Conservation (phyloP, 2,888 invertebrate species). For the Dicyrtoma fusca region DNA sequence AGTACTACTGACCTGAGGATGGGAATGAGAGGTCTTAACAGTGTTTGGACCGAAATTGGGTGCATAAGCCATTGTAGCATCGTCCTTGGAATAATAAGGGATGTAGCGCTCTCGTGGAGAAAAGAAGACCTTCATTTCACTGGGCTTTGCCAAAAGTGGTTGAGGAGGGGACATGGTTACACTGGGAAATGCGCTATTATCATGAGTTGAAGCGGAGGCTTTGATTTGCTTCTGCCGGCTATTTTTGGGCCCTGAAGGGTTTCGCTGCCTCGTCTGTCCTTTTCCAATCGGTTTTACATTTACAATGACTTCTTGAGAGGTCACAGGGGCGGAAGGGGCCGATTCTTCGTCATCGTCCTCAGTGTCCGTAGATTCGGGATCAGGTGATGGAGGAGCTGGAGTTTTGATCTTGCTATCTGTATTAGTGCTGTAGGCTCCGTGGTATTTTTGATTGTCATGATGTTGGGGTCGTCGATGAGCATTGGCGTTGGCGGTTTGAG, state of each 20-base stretch:
- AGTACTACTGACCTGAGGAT: not conserved
- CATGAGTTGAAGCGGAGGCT: no score
- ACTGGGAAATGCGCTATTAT: not conserved
- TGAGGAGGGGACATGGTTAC: conserved; percentile 30
- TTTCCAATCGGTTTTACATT: not conserved
- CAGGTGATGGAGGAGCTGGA: not conserved
- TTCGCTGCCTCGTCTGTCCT: not conserved
- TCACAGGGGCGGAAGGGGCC: not conserved
- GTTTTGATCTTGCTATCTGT: not conserved
- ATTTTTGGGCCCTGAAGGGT: not conserved
- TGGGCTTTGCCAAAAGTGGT: conserved; percentile 20
- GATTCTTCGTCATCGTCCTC: not conserved
- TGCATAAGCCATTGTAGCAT: conserved; percentile 39
- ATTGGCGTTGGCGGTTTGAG: not conserved
- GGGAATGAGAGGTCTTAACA: no score
- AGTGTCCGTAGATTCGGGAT: conserved; percentile 5
- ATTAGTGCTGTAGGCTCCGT: conserved; percentile 42
- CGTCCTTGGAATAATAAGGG: conserved; percentile 16
- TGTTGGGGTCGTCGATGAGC: conserved; percentile 30
- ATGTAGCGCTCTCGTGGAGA: conserved; percentile 43
- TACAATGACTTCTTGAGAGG: not conserved
- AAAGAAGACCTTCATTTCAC: conserved; percentile 48
- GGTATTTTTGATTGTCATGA: conserved; percentile 45
- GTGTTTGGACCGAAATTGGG: conserved; percentile 44
- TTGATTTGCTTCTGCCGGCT: no score